Evolutionary conservation across 2,797 vertebrate species (phyloP).

Genomic region (Octomys mimax): DNA sequence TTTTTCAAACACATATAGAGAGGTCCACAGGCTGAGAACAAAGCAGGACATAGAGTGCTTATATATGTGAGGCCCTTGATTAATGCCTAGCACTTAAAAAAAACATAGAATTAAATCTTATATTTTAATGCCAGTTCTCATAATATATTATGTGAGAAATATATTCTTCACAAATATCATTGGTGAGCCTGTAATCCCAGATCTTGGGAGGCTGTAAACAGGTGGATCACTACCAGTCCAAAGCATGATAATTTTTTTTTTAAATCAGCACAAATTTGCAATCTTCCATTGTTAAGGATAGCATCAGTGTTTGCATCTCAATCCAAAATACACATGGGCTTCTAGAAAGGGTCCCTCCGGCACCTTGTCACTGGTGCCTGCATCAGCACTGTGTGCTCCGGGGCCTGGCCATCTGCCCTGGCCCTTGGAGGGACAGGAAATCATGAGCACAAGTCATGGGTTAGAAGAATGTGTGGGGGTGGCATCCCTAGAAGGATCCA

Average conservation of each 20-base stretch:
- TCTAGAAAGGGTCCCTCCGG: neutral
- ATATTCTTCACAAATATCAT: neutral
- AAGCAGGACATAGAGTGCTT: neutral
- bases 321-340: neutral
- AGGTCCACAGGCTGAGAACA: neutral
- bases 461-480: constrained; percentile 79
- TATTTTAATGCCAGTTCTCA: neutral
- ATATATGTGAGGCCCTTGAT: neutral
- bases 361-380: neutral
- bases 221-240: no score
- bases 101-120: neutral
- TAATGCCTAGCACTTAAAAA: neutral
- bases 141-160: constrained; percentile 19
- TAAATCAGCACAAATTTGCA: neutral
- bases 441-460: constrained; percentile 70
- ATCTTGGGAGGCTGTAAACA: no score
- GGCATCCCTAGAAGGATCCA: constrained; percentile 54
- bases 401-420: constrained; percentile 40
- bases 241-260: neutral
- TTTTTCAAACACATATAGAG: constrained; percentile 3
- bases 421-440: constrained; percentile 64
- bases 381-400: neutral
- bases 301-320: constrained; percentile 19
- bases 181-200: no score
- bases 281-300: neutral